Evolutionary conservation across 2,888 invertebrate genomes (phyloP).

Genomic region (Cylloceria caligata): DNA sequence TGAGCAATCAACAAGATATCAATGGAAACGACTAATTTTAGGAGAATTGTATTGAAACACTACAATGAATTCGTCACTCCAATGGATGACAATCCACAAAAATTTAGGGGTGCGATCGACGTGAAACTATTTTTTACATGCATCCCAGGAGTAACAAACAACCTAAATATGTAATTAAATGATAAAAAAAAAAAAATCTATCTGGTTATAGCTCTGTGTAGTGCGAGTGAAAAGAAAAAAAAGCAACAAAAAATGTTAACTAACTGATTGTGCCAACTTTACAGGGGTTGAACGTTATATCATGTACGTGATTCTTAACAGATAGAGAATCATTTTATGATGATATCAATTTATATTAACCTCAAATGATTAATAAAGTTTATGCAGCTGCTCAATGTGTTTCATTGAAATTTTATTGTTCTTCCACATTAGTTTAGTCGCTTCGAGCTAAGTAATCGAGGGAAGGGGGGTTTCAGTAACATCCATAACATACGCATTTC

Average conservation of each 20-base stretch:
- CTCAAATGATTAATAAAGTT: constrained; percentile 70
- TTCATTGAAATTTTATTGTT: constrained; percentile 68
- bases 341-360: constrained; percentile 66
- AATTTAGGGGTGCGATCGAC: constrained; percentile 54
- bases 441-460: constrained; percentile 42
- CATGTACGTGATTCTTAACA: constrained; percentile 59
- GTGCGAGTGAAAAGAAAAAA: constrained; percentile 50
- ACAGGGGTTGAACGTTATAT: constrained; percentile 60
- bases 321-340: constrained; percentile 60
- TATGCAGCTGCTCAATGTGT: constrained; percentile 68
- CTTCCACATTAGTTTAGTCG: constrained; percentile 59
- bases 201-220: constrained; percentile 64
- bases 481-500: constrained; percentile 23
- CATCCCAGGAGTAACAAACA: constrained; percentile 63
- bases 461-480: constrained; percentile 31
- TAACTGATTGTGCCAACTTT: constrained; percentile 66
- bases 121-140: constrained; percentile 67
- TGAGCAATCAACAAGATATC: constrained; percentile 58
- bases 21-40: constrained; percentile 63
- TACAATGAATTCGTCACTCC: constrained; percentile 60
- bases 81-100: constrained; percentile 51
- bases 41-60: constrained; percentile 56
- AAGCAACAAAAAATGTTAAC: constrained; percentile 22
- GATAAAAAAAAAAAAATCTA: constrained; percentile 39
- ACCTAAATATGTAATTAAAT: constrained; percentile 56